Base-by-base conservation (phyloP, 2,888 invertebrate species). In the Dryadula phaetusa region DNA sequence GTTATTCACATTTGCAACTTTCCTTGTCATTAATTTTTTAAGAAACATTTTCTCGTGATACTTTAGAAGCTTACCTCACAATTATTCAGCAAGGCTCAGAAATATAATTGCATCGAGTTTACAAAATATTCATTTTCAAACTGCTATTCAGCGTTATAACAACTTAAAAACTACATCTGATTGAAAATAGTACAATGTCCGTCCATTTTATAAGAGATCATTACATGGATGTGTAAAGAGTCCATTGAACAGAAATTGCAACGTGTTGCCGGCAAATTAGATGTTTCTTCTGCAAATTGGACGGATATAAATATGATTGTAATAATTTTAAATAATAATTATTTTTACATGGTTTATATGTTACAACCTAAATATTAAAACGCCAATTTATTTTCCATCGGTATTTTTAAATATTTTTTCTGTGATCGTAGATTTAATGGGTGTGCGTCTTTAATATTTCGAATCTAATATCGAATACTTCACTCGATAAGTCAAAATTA, bases 251-350 rank as follows among this genome's bases (percentile, higher is more conserved):
- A 10, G n/a, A 40, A n/a, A 8, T 18, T 60, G n/a, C 18, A 25
- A 12, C 28, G 18, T 12, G 4, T 37, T 32, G 42, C 18, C 40
- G 54, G 4, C 1, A 62, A 64, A 20, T 12, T 54, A 61, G 14
- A 25, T 52, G 22, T 14, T 54, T 61, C n/a, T 64, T 40, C 53
- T 63, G 20, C 54, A 62, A 34, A 58, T 42, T 67, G 70, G 70
- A 70, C 70, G 70, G 70, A 70, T 64, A 64, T 56, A 64, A 62
- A 47, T 47, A 58, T 49, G 60, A 32, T 32, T 32, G 25, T 28
- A 40, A 12, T 40, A 1, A 44, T 37, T 18, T 10, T 14, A 49
- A 49, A 49, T 40, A 53, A 56, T 52, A 40, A 49, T 47, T 20
- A 49, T 56, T 40, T 40, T 56, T 10, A 40, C 22, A 56, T 8